Evolutionary conservation across 2,888 invertebrate species (phyloP), one percentile per base, ranked within the genome.

Genomic region (Athripsodes cinereus): DNA sequence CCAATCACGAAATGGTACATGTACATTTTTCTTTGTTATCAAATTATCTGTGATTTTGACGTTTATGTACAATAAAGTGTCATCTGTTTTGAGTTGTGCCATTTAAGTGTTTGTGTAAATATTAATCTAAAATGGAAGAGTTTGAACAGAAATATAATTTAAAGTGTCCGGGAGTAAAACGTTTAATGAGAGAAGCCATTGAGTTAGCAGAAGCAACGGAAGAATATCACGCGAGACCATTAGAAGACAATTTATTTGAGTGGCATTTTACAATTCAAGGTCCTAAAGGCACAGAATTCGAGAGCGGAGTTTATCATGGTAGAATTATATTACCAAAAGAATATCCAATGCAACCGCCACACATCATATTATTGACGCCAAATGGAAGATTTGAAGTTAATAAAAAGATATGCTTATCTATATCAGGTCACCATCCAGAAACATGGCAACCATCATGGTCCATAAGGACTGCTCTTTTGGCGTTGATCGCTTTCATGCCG

Each of bases 371-470:
- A 52, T 72, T 96, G 53, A 96, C 96, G 21, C 94, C 94, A 1
- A 96, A 94, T 73, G 96, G 96, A 50, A 82, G 96, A 65, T 96
- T 97, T 76, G 94, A 96, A 76, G 83, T 85, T 8, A 90, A 92
- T 71, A 94, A 92, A 72, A 96, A 96, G 75, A 95, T 97, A 67
- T 97, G 96, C 71, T 76, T 96, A 65, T 95, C 93, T 63, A 96
- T 96, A 67, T 96, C 95, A 60, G 95, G 93, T 3, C 89, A 95
- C 74, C 96, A 96, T 72, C 96, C 96, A n/a, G 96, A 97, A 73
- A 92, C 93, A 35, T 97, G 96, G 96, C 92, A 94, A 69, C 96
- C 96, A 22, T 94, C 93, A 2, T 96, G 96, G 96, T 95, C 94
- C 26, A 94, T 96, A 65, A 81, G 96, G 62, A 96, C 96, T 54